Percentiles rank a stretch among this genome's conserved stretches.
Evolutionary conservation across 2,888 invertebrate species (phyloP).

Genomic region (Bimastos eiseni): DNA sequence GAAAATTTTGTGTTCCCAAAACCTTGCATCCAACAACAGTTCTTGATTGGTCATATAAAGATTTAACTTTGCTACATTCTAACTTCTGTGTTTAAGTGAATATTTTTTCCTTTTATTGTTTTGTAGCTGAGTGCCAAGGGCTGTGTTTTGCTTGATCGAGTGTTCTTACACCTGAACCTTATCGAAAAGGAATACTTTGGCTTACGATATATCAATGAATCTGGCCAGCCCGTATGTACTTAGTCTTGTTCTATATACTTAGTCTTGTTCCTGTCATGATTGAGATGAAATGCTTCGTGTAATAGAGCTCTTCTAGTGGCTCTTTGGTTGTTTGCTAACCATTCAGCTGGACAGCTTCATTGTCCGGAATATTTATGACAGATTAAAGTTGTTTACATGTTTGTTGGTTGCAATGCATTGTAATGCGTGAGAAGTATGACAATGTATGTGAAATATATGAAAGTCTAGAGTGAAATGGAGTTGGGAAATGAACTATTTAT

Average conservation of each 20-base stretch:
- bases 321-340: not conserved
- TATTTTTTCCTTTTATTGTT: constrained; percentile 30
- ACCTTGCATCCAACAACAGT: not conserved
- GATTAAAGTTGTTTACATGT: not conserved
- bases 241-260: constrained; percentile 28
- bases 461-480: not conserved
- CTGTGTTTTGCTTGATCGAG: constrained; percentile 80
- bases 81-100: not conserved
- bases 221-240: constrained; percentile 51
- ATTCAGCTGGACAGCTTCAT: not conserved
- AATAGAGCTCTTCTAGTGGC: not conserved
- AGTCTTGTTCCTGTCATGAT: not conserved
- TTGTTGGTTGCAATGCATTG: not conserved
- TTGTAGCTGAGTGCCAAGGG: constrained; percentile 89
- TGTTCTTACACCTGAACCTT: constrained; percentile 89
- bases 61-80: not conserved
- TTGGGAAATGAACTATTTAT: too few relatives aligned
- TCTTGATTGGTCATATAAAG: not conserved
- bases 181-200: constrained; percentile 97
- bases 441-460: not conserved
- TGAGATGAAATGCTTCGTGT: not conserved
- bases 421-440: not conserved
- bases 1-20: not conserved
- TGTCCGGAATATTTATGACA: not conserved
- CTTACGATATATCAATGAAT: constrained; percentile 79